Evolutionary conservation across 1,140 invertebrate species (phyloP).

Genomic region (Mercenaria mercenaria): DNA sequence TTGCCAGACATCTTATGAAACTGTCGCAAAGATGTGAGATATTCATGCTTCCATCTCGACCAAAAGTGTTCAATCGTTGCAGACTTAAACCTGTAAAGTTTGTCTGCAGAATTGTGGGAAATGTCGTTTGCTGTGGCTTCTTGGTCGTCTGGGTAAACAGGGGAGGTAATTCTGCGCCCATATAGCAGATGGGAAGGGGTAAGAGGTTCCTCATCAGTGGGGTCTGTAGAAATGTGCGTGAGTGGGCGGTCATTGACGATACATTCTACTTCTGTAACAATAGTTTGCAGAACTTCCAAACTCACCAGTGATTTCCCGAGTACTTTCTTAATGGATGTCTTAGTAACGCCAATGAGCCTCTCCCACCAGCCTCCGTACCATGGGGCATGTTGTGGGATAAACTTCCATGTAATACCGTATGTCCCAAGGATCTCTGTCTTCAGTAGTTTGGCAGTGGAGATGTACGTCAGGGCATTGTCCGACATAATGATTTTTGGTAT

Average conservation of each 20-base stretch:
- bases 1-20: neutral
- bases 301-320: neutral
- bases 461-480: conserved; percentile 8
- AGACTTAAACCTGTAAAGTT: neutral
- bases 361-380: neutral
- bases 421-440: neutral
- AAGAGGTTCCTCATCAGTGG: neutral
- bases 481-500: conserved; percentile 22
- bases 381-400: neutral
- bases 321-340: neutral
- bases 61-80: neutral
- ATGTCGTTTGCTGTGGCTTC: neutral
- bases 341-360: neutral
- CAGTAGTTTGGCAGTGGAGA: neutral
- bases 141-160: neutral
- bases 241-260: conserved; percentile 2
- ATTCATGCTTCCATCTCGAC: neutral
- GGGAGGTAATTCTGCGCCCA: neutral
- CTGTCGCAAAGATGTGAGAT: neutral
- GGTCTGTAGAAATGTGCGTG: neutral
- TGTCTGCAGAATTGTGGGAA: neutral
- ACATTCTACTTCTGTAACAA: neutral
- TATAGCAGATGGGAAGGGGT: no score
- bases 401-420: neutral
- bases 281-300: neutral